Evolutionary conservation across 2,797 vertebrate species (phyloP).

Genomic region (Sebastes trivittatus): DNA sequence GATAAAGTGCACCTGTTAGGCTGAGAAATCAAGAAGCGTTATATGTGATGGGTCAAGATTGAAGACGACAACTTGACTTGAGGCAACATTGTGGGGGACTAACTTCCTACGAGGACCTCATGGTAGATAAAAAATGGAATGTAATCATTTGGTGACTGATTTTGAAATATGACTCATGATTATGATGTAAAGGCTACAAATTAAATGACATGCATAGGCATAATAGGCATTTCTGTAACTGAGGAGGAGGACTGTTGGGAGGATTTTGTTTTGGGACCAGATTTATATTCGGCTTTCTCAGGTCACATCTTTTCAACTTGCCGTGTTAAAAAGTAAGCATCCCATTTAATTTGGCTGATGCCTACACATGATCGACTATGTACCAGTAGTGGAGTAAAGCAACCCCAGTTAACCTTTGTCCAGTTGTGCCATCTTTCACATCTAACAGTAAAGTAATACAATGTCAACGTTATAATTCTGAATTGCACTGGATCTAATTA

Average conservation of each 20-base stretch:
- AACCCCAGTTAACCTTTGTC: neutral
- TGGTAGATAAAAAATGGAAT: conserved; percentile 72
- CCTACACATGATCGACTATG: neutral
- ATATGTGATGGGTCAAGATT: conserved; percentile 62
- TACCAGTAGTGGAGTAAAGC: neutral
- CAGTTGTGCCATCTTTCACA: conserved; percentile 4
- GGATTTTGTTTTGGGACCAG: neutral
- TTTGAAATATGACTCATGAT: conserved; percentile 46
- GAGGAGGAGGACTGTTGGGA: neutral
- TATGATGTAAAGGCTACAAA: conserved; percentile 66
- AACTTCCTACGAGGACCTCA: conserved; percentile 21
- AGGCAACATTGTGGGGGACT: conserved; percentile 60
- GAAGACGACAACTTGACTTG: conserved; percentile 52
- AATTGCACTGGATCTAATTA: neutral
- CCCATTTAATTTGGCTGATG: neutral
- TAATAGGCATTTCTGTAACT: conserved; percentile 52
- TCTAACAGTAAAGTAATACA: conserved; percentile 18
- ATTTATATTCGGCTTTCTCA: neutral
- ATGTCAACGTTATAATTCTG: conserved; percentile 5
- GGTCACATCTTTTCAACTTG: neutral
- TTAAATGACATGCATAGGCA: conserved; percentile 67
- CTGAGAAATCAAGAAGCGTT: conserved; percentile 73
- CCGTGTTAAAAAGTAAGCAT: neutral
- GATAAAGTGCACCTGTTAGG: conserved; percentile 85
- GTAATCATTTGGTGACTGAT: conserved; percentile 63